Conservation (phyloP, 2,888 invertebrate genomes). For the Myopa testacea region DNA sequence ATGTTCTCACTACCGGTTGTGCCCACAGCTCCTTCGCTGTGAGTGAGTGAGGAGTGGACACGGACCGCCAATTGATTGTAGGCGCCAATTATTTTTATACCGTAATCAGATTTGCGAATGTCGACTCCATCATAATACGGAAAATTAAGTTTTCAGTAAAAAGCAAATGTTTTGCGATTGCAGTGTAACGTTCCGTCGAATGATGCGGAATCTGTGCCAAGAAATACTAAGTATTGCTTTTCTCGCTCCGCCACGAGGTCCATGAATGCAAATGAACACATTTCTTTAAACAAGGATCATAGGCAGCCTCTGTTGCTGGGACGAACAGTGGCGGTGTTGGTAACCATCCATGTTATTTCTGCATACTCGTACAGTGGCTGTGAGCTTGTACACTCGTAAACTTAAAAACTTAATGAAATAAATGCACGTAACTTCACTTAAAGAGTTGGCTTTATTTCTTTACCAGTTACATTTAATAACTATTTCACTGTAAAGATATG, state of each 20-base stretch:
- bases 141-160: slow-evolving; percentile 6
- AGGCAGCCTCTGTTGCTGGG: not conserved
- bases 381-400: too few species aligned
- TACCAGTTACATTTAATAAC: too few species aligned
- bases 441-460: too few species aligned
- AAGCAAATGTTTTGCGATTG: slow-evolving; percentile 2
- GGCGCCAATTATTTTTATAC: slow-evolving; percentile 25
- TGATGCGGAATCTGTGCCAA: slow-evolving; percentile 29
- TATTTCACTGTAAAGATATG: too few species aligned
- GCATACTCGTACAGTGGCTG: not conserved
- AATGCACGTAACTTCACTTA: too few species aligned
- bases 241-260: slow-evolving; percentile 39
- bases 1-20: not conserved
- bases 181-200: slow-evolving; percentile 1
- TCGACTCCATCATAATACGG: not conserved
- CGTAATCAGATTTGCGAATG: slow-evolving; percentile 10
- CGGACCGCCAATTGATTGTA: not conserved
- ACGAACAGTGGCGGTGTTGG: slow-evolving; percentile 3
- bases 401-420: too few species aligned
- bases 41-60: not conserved
- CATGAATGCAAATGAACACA: slow-evolving; percentile 53
- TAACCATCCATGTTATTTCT: not conserved
- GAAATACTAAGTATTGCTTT: slow-evolving; percentile 14
- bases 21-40: not conserved
- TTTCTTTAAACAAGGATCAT: slow-evolving; percentile 25